Percentiles rank a stretch among this genome's conserved stretches.
Conservation (phyloP, 2,888 invertebrate species). For the Pediacus dermestoides region DNA sequence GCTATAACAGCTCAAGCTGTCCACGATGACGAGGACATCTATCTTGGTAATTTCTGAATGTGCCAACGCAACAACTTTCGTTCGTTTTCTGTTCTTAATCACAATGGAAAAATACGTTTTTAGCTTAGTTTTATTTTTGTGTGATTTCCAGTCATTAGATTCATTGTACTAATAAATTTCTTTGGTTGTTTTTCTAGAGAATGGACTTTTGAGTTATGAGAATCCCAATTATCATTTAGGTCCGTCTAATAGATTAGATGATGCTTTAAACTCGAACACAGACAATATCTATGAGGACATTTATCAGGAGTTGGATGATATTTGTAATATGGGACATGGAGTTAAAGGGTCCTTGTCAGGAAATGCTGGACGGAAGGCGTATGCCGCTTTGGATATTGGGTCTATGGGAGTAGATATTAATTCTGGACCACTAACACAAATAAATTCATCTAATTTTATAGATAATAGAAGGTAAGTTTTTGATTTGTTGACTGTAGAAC, state of each 20-base stretch:
- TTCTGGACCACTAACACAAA: conserved; percentile 56
- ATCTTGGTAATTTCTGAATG: conserved; percentile 64
- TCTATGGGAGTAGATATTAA: conserved; percentile 69
- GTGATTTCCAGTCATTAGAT: too few relatives aligned
- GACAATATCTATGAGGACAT: conserved; percentile 67
- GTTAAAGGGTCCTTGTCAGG: conserved; percentile 48
- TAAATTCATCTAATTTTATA: conserved; percentile 47
- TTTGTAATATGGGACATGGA: conserved; percentile 57
- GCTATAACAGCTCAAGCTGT: conserved; percentile 54
- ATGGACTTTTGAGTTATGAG: conserved; percentile 86
- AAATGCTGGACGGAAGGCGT: conserved; percentile 57
- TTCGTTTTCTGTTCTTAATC: too few relatives aligned
- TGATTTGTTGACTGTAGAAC: conserved; percentile 8
- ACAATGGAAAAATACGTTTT: too few relatives aligned
- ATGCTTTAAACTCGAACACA: conserved; percentile 65
- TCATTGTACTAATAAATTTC: too few relatives aligned
- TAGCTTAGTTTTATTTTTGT: too few relatives aligned
- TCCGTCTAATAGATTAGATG: conserved; percentile 67
- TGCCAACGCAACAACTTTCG: conserved; percentile 1
- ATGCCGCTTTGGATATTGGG: conserved; percentile 64
- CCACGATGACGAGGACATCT: conserved; percentile 61
- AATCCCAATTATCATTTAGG: conserved; percentile 88
- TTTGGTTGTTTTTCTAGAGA: conserved; percentile 61
- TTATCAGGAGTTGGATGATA: conserved; percentile 61
- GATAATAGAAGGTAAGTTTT: conserved; percentile 54